These are phyloP conservation scores for Apis cerana DNA, from an alignment of 1,140 invertebrate species.

Conservation along the genomic window DNA sequence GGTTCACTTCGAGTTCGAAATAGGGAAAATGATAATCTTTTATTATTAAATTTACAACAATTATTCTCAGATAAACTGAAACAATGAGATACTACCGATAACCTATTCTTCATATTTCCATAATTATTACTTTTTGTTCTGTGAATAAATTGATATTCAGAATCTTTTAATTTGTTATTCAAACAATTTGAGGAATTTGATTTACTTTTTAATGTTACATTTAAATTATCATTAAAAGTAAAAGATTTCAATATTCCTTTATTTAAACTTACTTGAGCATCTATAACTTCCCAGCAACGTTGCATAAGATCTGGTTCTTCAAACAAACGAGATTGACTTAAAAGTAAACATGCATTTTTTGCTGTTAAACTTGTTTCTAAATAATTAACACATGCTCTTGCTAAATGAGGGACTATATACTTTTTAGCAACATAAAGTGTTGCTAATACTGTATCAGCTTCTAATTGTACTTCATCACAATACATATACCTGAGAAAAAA, in stretches of 20 bases:
- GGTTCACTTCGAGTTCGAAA: constrained; percentile 77
- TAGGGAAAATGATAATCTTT: constrained; percentile 60
- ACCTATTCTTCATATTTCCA: constrained; percentile 27
- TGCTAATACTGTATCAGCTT: constrained; percentile 94
- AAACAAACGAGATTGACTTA: constrained; percentile 94
- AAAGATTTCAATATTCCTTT: constrained; percentile 68
- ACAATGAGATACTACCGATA: constrained; percentile 56
- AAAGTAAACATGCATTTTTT: constrained; percentile 94
- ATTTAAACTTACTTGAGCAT: constrained; percentile 88
- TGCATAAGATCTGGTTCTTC: constrained; percentile 96
- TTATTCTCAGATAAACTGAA: constrained; percentile 64
- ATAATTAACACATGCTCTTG: constrained; percentile 94
- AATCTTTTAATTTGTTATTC: constrained; percentile 44
- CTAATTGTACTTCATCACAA: constrained; percentile 96
- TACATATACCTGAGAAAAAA: constrained; percentile 92
- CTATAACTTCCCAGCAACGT: constrained; percentile 97
- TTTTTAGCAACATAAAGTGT: constrained; percentile 96
- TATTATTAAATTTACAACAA: constrained; percentile 50
- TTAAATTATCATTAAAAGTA: constrained; percentile 57
- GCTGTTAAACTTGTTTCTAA: constrained; percentile 95
- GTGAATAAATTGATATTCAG: constrained; percentile 31
- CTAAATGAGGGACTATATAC: constrained; percentile 95
- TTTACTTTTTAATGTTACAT: constrained; percentile 37
- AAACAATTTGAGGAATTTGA: constrained; percentile 44
- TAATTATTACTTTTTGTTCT: constrained; percentile 31